Conservation (phyloP, 2,113 vertebrate species). For the Camelus bactrianus region DNA sequence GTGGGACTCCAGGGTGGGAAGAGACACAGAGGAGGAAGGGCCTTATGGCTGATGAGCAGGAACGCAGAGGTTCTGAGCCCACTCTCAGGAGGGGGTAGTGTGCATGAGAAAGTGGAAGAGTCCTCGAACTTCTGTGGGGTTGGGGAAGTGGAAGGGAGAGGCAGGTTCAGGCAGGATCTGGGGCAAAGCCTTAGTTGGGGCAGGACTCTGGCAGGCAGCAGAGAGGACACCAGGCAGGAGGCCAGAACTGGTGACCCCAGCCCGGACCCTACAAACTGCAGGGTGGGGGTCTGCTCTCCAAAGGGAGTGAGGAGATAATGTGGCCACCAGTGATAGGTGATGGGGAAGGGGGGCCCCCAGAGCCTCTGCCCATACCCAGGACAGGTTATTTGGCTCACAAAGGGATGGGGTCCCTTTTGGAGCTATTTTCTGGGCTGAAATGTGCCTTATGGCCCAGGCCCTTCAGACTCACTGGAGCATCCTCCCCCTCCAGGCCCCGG, state of each 20-base stretch:
- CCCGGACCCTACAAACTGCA: neutral
- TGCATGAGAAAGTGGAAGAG: neutral
- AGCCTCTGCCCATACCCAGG: neutral
- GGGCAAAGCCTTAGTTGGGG: neutral
- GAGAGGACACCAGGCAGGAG: neutral
- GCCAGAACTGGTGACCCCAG: neutral
- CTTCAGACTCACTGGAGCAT: neutral
- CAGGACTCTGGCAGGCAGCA: neutral
- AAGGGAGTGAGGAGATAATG: neutral
- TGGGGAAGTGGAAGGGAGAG: neutral
- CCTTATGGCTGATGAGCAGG: neutral
- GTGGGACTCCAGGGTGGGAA: slow-evolving; percentile 30
- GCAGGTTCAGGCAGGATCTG: neutral
- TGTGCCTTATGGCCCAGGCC: neutral
- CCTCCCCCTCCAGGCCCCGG: neutral
- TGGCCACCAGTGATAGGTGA: neutral
- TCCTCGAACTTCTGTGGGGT: neutral
- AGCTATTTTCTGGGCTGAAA: neutral
- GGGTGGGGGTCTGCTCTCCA: neutral
- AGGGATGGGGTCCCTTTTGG: neutral
- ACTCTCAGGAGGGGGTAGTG: neutral
- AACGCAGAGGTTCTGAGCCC: neutral
- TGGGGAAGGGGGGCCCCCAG: neutral
- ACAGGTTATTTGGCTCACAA: neutral
- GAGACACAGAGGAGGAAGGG: slow-evolving; percentile 3